phyloP scores from a whole-genome alignment of 2,797 vertebrate species.

The Scolopax bukidnonensis region DNA sequence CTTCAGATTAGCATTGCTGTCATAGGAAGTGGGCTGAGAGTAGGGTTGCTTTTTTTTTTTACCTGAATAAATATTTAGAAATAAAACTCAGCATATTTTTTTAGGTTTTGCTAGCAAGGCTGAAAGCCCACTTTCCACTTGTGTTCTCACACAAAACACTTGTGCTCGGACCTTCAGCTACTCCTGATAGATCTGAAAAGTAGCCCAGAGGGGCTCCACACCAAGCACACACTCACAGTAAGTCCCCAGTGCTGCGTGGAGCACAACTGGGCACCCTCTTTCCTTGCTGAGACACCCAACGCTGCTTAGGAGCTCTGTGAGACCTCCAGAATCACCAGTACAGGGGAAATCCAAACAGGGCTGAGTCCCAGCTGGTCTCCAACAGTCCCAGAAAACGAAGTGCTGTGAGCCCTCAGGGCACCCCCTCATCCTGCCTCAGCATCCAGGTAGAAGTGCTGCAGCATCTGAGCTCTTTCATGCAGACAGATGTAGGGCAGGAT shows the following conservation, averaged over 20 bases:
- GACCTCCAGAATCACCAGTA: neutral
- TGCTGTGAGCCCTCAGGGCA: neutral
- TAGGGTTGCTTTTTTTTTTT: neutral
- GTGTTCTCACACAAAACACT: neutral
- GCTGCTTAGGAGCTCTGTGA: neutral
- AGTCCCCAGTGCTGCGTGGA: neutral
- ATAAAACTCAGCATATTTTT: neutral
- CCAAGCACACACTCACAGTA: neutral
- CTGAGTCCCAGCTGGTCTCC: neutral
- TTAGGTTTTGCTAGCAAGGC: neutral
- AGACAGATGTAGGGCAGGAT: neutral
- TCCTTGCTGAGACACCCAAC: neutral
- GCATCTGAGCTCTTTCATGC: neutral
- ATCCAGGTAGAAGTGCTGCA: neutral
- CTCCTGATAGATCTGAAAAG: neutral
- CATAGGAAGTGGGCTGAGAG: neutral
- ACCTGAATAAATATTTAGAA: neutral
- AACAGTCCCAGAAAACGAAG: neutral
- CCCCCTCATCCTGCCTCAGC: neutral
- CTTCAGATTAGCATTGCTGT: neutral
- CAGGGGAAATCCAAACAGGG: neutral
- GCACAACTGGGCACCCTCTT: rapidly evolving
- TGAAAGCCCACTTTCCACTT: neutral
- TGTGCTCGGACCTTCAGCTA: neutral
- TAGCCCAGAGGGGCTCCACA: neutral